These are phyloP conservation scores for Saguinus midas DNA, from an alignment of 2,113 vertebrate genomes.

Conservation along the genomic window DNA sequence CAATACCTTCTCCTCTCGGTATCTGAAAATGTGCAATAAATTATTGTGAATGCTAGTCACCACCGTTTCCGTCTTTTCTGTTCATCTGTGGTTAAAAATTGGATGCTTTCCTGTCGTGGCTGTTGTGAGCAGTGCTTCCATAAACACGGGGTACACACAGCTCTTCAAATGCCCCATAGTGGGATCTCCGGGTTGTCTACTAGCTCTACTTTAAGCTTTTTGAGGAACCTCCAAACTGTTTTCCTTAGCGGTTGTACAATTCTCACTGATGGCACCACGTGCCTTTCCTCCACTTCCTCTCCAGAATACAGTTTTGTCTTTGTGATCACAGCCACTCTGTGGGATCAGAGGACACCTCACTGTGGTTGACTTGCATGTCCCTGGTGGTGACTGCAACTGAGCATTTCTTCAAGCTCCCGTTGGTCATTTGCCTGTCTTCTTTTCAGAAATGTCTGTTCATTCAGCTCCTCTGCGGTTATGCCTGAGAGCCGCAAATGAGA, in stretches of 20 bases:
- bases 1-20: too few relatives aligned
- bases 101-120: neutral
- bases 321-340: neutral
- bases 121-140: neutral
- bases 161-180: neutral
- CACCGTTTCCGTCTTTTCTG: neutral
- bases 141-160: neutral
- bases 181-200: neutral
- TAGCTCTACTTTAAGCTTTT: neutral
- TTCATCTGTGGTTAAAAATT: neutral
- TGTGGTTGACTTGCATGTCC: neutral
- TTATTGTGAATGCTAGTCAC: too few relatives aligned
- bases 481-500: too few relatives aligned
- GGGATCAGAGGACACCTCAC: neutral
- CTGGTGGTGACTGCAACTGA: neutral
- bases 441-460: neutral
- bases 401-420: neutral
- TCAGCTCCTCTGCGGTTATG: neutral
- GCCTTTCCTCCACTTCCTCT: neutral
- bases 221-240: neutral
- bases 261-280: neutral
- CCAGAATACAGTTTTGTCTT: neutral
- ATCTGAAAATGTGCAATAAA: too few relatives aligned
- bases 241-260: too few relatives aligned
- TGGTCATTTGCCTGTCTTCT: neutral